These are phyloP conservation scores for Epinotia bilunana DNA, from an alignment of 2,888 invertebrate genomes.

Conservation along the genomic window DNA sequence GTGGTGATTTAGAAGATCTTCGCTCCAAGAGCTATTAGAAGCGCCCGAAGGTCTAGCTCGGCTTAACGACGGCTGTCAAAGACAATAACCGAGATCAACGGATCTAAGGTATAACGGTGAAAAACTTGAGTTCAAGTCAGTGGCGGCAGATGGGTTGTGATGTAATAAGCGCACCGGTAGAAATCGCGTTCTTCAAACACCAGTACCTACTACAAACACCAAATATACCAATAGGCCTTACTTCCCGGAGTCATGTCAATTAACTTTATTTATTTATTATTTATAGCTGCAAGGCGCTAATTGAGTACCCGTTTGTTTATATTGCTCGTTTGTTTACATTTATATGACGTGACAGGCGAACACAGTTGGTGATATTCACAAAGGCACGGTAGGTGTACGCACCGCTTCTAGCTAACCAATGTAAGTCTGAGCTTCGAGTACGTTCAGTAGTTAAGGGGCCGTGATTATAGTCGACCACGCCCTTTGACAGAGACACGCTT, in stretches of 20 bases:
- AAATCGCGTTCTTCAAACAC: neutral
- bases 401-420: neutral
- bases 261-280: slow-evolving; percentile 53
- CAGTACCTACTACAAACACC: neutral
- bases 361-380: neutral
- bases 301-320: slow-evolving; percentile 52
- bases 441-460: too few relatives aligned
- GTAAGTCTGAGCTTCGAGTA: neutral
- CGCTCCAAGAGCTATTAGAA: too few relatives aligned
- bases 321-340: slow-evolving; percentile 37
- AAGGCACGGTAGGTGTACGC: neutral
- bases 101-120: too few relatives aligned
- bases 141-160: too few relatives aligned
- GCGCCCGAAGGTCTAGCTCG: too few relatives aligned
- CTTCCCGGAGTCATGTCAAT: slow-evolving; percentile 44
- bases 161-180: neutral
- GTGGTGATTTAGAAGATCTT: too few relatives aligned
- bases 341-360: slow-evolving; percentile 24
- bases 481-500: too few relatives aligned
- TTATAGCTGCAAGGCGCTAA: slow-evolving; percentile 54
- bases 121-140: too few relatives aligned
- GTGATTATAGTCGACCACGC: too few relatives aligned
- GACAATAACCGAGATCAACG: too few relatives aligned
- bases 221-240: neutral
- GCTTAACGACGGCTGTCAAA: too few relatives aligned